phyloP scores from a whole-genome alignment of 2,113 vertebrate species.

The Connochaetes taurinus region DNA sequence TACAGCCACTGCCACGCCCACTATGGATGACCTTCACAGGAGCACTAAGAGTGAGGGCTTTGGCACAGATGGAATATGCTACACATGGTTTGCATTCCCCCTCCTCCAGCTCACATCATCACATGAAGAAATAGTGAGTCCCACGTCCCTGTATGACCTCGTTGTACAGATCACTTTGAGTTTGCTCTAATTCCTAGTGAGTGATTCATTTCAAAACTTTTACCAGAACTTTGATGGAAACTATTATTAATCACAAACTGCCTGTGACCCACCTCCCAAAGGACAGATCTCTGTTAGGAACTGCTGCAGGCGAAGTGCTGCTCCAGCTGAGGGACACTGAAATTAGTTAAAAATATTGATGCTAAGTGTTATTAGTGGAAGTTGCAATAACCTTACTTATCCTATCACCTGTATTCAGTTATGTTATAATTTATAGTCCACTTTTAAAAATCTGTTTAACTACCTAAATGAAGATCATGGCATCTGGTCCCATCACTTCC shows the following conservation, averaged over 20 bases:
- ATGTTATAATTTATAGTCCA: background rate
- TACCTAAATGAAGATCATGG: too few relatives aligned
- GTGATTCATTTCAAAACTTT: slow-evolving; percentile 41
- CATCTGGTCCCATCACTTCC: too few relatives aligned
- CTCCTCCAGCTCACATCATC: background rate
- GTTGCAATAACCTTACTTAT: background rate
- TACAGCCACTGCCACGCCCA: background rate
- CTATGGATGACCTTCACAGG: background rate
- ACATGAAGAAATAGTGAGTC: background rate
- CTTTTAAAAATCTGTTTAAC: background rate
- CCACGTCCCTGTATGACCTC: background rate
- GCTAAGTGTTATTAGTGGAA: background rate
- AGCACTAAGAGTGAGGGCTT: background rate
- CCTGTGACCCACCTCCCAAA: background rate
- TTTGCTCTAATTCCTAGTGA: slow-evolving; percentile 18
- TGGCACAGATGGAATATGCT: background rate
- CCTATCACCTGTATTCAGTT: background rate
- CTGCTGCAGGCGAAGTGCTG: background rate
- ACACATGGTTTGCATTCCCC: too few relatives aligned
- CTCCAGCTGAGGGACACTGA: background rate
- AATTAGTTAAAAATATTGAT: background rate
- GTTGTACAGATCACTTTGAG: background rate
- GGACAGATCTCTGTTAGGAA: background rate
- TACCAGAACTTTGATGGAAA: background rate
- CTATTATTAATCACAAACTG: background rate